These are phyloP conservation scores for Anguilla anguilla DNA, from an alignment of 2,797 vertebrate genomes.

Conservation along the genomic window DNA sequence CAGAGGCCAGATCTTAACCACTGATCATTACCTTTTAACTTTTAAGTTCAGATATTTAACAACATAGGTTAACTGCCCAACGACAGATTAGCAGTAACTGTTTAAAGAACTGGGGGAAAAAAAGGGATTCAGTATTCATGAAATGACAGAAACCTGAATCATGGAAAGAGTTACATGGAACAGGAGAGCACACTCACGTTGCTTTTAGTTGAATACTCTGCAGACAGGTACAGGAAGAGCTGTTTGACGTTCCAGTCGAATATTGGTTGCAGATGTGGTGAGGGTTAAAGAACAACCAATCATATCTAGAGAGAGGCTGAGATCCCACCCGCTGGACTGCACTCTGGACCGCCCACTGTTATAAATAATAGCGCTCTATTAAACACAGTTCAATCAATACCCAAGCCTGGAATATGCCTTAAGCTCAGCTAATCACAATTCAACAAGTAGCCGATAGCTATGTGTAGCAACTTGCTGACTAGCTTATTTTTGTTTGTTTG, in stretches of 20 bases:
- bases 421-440: background rate
- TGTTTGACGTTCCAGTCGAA: conserved; percentile 99
- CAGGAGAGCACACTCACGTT: conserved; percentile 76
- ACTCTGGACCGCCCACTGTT: background rate
- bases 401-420: background rate
- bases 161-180: background rate
- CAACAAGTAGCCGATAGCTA: background rate
- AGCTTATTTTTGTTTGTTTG: too few relatives aligned
- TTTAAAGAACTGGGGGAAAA: background rate
- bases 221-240: conserved; percentile 92
- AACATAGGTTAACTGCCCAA: background rate
- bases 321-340: background rate
- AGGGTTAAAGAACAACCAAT: conserved; percentile 70
- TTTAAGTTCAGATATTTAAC: background rate
- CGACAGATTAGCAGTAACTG: background rate
- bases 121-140: background rate
- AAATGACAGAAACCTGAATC: background rate
- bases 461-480: too few relatives aligned
- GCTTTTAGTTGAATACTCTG: conserved; percentile 75
- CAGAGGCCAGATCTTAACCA: background rate
- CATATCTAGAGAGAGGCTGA: too few relatives aligned
- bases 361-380: background rate
- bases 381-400: background rate
- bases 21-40: background rate
- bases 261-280: conserved; percentile 89